Percentiles rank a stretch among this genome's conserved stretches.
Evolutionary conservation across 1,140 invertebrate genomes (phyloP).

Genomic region (Coenobita brevimanus): DNA sequence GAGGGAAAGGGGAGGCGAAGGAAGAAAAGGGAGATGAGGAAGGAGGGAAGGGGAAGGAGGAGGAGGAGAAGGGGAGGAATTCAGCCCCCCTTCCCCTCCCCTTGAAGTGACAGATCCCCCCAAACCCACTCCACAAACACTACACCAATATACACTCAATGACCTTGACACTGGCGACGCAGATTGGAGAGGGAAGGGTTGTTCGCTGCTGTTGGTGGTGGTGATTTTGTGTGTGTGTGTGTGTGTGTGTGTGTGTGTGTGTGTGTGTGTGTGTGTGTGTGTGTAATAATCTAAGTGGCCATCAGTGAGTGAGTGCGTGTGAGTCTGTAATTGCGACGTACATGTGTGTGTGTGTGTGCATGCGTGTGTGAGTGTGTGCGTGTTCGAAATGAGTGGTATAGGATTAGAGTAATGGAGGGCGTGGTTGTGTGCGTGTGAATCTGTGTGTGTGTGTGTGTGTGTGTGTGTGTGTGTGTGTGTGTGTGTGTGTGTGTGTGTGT

Average conservation of each 20-base stretch:
- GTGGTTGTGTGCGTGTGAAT: too few species aligned
- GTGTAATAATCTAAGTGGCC: neutral
- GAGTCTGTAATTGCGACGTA: neutral
- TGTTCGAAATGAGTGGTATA: neutral
- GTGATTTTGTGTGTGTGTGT: neutral
- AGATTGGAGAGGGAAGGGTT: too few species aligned
- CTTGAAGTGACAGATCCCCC: neutral
- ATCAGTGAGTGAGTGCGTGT: conserved; percentile 7
- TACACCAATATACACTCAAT: neutral
- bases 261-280: neutral
- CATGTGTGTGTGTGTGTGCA: conserved; percentile 19
- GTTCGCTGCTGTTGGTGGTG: too few species aligned
- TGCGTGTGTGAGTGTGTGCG: conserved; percentile 22
- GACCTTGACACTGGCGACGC: too few species aligned
- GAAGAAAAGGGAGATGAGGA: too few species aligned
- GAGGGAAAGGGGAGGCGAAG: neutral
- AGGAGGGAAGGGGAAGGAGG: neutral
- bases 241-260: conserved; percentile 28
- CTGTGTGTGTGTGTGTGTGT: too few species aligned
- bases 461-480: neutral
- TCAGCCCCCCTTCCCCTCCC: neutral
- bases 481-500: neutral
- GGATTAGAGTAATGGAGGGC: too few species aligned
- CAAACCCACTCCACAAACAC: neutral
- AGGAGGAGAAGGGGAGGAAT: conserved; percentile 21